Conservation (phyloP, 2,113 vertebrate genomes). For the Xiphorhynchus elegans region DNA sequence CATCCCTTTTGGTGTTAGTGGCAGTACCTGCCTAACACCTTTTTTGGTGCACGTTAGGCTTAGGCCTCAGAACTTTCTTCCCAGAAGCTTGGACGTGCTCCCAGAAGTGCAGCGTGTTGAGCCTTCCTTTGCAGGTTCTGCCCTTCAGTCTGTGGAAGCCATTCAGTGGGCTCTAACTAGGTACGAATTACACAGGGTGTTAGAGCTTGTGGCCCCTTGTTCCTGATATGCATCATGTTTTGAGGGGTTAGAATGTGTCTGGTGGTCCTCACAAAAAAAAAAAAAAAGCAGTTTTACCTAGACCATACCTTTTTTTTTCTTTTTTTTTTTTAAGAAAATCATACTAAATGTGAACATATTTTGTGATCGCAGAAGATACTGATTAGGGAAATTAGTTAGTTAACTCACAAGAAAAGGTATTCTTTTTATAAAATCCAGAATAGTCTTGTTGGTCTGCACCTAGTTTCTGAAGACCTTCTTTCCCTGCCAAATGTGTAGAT, state of each 20-base stretch:
- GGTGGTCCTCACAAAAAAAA: background rate
- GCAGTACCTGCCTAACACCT: fast-evolving
- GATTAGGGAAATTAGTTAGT: background rate
- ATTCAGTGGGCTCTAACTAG: too few relatives aligned
- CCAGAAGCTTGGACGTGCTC: background rate
- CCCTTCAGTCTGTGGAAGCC: fast-evolving
- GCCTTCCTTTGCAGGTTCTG: background rate
- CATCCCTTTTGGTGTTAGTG: fast-evolving
- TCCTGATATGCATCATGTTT: fast-evolving
- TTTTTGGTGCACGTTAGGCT: fast-evolving
- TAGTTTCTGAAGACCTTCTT: background rate
- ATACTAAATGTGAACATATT: fast-evolving
- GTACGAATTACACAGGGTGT: fast-evolving
- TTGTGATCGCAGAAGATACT: background rate
- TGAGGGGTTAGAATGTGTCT: background rate
- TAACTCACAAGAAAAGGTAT: background rate
- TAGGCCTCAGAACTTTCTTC: background rate
- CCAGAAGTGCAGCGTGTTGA: background rate
- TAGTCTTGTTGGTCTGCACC: background rate
- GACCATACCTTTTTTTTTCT: background rate
- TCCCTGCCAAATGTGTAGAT: background rate
- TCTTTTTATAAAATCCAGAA: background rate
- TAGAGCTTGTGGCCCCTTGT: fast-evolving
- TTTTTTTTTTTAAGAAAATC: background rate
- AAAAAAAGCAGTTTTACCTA: background rate